Evolutionary conservation across 2,888 invertebrate genomes (phyloP), one percentile per base, ranked within the genome.

Genomic region (Hemistola chrysoprasaria): DNA sequence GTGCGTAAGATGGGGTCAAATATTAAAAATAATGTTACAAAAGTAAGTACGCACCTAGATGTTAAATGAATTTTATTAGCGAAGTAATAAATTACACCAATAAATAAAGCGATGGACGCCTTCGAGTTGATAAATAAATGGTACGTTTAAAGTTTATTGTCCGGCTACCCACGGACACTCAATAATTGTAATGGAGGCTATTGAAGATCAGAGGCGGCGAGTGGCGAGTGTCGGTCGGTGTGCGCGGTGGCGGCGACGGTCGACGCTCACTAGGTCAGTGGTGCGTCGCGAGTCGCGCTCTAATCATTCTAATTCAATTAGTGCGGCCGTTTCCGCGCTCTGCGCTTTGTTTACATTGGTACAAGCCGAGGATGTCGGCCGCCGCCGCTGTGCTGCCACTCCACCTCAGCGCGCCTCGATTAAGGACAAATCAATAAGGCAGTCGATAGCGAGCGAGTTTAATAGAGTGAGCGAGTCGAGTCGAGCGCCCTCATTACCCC

Each of bases 401-500:
- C 65, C 63, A 65, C 68, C 73, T 73, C 78, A 69, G 70, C 73
- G 73, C 78, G 69, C 70, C 73, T 74, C 80, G 80, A 84, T 85
- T 83, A 84, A 80, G 82, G 79, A 83, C 82, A 78, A 86, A 87
- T 87, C 87, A 87, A 88, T 87, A 86, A 86, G 86, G 85, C 79
- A 83, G 83, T 78, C 84, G 84, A 86, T 85, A 84, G 78, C 81
- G 71, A 81, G 82, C 70, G 74, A 83, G 80, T 84, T 86, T 87
- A 86, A 87, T 87, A 86, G 86, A 88, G 84, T 85, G 84, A 82
- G 81, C 78, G 81, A 80, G 80, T 73, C 75, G 81, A 82, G 79
- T 80, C 78, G 84, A 82, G 85, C 84, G 87, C 83, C 86, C 87
- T 87, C 87, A 86, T 87, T 87, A 86, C 85, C 84, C 85, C 85